Conservation (phyloP, 37 sponge, comb jelly and placozoan genomes). For the Petrosia ficiformis region DNA sequence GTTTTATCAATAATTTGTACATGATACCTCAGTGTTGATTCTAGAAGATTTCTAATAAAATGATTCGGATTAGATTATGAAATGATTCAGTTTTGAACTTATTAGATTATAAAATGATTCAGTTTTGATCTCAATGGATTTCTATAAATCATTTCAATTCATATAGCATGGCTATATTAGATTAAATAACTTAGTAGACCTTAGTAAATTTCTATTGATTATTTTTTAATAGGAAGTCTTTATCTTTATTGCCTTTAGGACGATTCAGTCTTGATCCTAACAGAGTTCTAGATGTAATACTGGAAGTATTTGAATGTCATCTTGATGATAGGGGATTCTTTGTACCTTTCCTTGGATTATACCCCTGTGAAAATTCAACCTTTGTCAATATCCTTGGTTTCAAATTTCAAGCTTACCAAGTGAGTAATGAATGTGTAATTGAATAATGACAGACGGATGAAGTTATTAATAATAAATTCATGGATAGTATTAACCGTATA, state of each 20-base stretch:
- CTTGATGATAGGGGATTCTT: constrained; percentile 80
- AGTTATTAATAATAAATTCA: no score
- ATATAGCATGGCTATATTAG: no score
- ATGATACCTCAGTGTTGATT: no score
- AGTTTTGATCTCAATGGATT: no score
- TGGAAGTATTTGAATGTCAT: constrained; percentile 90
- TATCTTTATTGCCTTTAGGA: constrained; percentile 38
- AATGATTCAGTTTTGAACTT: no score
- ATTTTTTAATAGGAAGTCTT: neutral
- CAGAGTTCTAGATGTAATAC: constrained; percentile 91
- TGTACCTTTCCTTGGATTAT: constrained; percentile 58
- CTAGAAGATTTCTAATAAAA: neutral
- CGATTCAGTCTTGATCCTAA: constrained; percentile 96
- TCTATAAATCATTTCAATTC: no score
- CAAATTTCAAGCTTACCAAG: constrained; percentile 85
- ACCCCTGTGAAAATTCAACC: constrained; percentile 76
- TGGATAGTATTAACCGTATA: neutral
- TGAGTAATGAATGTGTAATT: no score
- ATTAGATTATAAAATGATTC: no score
- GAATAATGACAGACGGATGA: no score
- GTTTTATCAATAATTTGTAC: no score
- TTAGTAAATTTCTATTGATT: neutral
- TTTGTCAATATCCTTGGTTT: constrained; percentile 89
- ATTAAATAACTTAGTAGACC: neutral
- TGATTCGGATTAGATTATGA: no score